Base-by-base conservation (phyloP, 2,797 vertebrate genomes). In the Enteromius paludinosus region DNA sequence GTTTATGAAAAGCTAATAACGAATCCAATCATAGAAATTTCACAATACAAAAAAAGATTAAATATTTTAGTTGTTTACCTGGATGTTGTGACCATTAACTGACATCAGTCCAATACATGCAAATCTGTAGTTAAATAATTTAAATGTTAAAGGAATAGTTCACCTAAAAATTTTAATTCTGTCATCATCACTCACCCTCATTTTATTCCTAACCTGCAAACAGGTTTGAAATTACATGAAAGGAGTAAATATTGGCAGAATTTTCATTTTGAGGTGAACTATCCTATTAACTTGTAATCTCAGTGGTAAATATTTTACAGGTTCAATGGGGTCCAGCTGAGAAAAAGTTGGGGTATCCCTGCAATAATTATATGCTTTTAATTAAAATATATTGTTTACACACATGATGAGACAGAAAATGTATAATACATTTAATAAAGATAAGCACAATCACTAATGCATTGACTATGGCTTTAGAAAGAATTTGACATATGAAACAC, bases 1-100 rank as follows among this genome's bases (percentile, higher is more conserved):
- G 9, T 30, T 71, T 18, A 71, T 71, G 43, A 71, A 71, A 49
- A 71, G 15, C 25, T 8, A 62, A 71, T 12, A 47, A 71, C 28
- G 3, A 71, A 3, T 49, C 30, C 10, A 71, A 30, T 18, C 25
- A 71, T 70, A 28, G 28, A 30, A 11, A 10, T 5, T 47, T 17
- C 0, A 30, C 43, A 47, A 15, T 45, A 30, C 8, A n/a, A 18
- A 11, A 49, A 43, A 38, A 43, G 1, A 43, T 4, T 15, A 1
- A 43, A 68, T 43, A 43, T 25, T 69, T 14, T 8, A 43, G n/a
- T 25, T 69, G 11, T 68, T 41, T 23, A 68, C n/a, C 38, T 68
- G 41, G 2, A 68, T 68, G 38, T 17, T 69, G 38, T 43, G 41
- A 17, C 7, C n/a, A 28, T 28, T 28, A 45, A 68, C 14, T 25